Conservation (phyloP, 2,797 vertebrate genomes). For the Nannoperca australis region DNA sequence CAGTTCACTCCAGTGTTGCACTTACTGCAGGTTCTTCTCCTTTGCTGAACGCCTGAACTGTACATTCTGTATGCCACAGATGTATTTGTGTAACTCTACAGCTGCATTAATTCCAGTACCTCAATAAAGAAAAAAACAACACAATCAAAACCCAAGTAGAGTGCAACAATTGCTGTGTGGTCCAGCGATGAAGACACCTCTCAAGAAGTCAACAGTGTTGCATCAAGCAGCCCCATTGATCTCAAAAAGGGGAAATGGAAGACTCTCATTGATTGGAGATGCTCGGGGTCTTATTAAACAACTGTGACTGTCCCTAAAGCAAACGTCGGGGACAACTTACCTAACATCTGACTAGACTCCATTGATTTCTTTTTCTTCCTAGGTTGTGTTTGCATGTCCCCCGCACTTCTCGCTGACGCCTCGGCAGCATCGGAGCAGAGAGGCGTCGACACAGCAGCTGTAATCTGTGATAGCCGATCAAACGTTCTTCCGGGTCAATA, state of each 20-base stretch:
- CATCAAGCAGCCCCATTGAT: slow-evolving; percentile 83
- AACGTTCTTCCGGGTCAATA: slow-evolving; percentile 79
- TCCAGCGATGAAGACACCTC: slow-evolving; percentile 60
- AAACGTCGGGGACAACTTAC: slow-evolving; percentile 81
- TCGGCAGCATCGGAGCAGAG: slow-evolving; percentile 50
- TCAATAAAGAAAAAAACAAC: background rate
- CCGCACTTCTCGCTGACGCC: slow-evolving; percentile 56
- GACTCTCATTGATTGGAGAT: slow-evolving; percentile 84
- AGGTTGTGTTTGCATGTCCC: slow-evolving; percentile 78
- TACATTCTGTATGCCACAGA: background rate
- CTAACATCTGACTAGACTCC: slow-evolving; percentile 84
- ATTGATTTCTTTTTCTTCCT: slow-evolving; percentile 80
- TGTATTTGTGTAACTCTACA: background rate
- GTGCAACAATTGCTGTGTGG: slow-evolving; percentile 37
- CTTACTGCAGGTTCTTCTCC: background rate
- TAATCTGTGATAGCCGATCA: slow-evolving; percentile 82
- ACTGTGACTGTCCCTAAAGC: slow-evolving; percentile 82
- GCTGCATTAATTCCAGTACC: slow-evolving; percentile 19
- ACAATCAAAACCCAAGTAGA: slow-evolving; percentile 46
- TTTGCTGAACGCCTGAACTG: background rate
- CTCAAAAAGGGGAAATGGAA: slow-evolving; percentile 75
- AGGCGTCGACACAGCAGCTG: slow-evolving; percentile 61
- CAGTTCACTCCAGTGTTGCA: background rate
- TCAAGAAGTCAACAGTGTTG: slow-evolving; percentile 71
- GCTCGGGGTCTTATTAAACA: slow-evolving; percentile 88